Percentiles rank a stretch among this genome's conserved stretches.
phyloP scores from a whole-genome alignment of 1,140 invertebrate species.

The Diachasma alloeum region DNA sequence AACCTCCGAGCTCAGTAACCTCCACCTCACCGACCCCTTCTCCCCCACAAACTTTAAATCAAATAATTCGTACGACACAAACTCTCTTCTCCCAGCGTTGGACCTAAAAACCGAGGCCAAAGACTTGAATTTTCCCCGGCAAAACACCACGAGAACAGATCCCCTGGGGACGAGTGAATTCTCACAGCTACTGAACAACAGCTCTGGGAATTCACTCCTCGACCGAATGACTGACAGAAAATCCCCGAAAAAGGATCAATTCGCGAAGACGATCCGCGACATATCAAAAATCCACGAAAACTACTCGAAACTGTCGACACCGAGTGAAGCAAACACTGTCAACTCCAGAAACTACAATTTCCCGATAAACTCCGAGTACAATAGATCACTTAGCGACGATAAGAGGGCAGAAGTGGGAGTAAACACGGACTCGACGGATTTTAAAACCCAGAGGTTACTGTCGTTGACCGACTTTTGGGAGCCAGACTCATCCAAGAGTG shows the following conservation, averaged over 20 bases:
- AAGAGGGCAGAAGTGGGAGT: background rate
- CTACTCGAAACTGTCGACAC: background rate
- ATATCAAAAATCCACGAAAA: background rate
- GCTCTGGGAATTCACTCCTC: background rate
- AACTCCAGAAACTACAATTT: background rate
- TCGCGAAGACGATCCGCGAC: background rate
- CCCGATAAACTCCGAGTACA: background rate
- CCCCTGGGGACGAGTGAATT: background rate
- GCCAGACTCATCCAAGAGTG: slow-evolving; percentile 14
- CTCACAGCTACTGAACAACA: background rate
- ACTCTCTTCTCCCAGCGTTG: background rate
- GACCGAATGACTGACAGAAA: background rate
- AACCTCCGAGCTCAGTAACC: background rate
- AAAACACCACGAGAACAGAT: background rate
- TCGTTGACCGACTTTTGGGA: background rate
- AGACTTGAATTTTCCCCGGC: background rate
- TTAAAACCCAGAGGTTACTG: background rate
- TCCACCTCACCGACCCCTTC: background rate
- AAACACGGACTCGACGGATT: background rate
- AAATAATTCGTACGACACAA: background rate
- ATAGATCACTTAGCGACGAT: background rate
- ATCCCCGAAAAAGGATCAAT: background rate
- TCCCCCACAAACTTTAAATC: background rate
- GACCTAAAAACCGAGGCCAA: background rate
- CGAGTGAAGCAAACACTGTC: background rate